Conservation (phyloP, 2,888 invertebrate species). For the Shargacucullia verbasci region DNA sequence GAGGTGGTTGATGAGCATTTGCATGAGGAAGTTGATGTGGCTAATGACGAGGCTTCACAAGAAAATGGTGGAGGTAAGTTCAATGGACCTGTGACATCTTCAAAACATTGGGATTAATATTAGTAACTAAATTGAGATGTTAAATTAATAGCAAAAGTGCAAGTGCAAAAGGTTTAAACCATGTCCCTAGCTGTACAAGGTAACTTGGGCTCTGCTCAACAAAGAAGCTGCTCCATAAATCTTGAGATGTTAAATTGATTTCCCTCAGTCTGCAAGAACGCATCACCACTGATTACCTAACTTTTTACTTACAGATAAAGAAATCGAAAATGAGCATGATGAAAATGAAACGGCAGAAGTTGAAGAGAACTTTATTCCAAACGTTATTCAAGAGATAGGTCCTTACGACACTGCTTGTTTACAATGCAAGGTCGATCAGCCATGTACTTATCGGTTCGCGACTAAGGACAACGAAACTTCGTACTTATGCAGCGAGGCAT, state of each 20-base stretch:
- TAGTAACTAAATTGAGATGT: too few relatives aligned
- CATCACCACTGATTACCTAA: not conserved
- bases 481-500: conserved; percentile 85
- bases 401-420: conserved; percentile 77
- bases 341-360: conserved; percentile 82
- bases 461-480: conserved; percentile 69
- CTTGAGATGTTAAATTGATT: too few relatives aligned
- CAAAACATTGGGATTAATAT: too few relatives aligned
- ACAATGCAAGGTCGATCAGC: conserved; percentile 76
- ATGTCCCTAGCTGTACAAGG: too few relatives aligned
- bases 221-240: too few relatives aligned
- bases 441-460: conserved; percentile 74
- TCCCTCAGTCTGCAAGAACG: too few relatives aligned
- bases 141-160: too few relatives aligned
- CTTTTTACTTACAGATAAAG: conserved; percentile 77
- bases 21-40: conserved; percentile 53
- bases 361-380: conserved; percentile 70
- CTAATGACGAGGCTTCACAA: conserved; percentile 64
- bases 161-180: too few relatives aligned
- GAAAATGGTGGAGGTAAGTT: conserved; percentile 72
- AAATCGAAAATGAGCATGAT: conserved; percentile 73
- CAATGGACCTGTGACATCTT: too few relatives aligned
- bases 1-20: conserved; percentile 57
- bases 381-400: conserved; percentile 80
- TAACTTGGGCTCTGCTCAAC: too few relatives aligned